Evolutionary conservation across 2,888 invertebrate species (phyloP).

Genomic region (Venustoraphidia nigricollis): DNA sequence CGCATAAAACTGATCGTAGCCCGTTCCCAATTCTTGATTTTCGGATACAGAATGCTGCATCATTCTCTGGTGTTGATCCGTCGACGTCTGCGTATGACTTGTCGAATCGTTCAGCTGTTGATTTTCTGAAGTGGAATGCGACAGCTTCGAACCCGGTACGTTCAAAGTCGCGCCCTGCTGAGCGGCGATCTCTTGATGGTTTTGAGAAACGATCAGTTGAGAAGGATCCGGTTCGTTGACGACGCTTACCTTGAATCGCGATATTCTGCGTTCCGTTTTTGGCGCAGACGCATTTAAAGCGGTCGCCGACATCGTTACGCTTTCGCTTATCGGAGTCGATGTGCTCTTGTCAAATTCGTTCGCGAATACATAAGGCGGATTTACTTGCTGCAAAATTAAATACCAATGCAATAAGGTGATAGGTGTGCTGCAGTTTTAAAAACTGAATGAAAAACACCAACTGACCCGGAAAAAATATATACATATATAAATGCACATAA

Average conservation of each 20-base stretch:
- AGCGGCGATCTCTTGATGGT: conserved; percentile 7
- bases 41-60: background rate
- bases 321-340: conserved; percentile 18
- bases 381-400: no score
- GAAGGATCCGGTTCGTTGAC: conserved; percentile 29
- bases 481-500: no score
- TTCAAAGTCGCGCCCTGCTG: background rate
- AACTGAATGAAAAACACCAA: no score
- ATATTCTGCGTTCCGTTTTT: conserved; percentile 24
- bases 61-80: conserved; percentile 4
- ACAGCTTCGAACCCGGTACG: conserved; percentile 5
- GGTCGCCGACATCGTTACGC: background rate
- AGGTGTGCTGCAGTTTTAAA: no score
- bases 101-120: conserved; percentile 1
- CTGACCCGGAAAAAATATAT: no score
- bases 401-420: no score
- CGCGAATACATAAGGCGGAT: no score
- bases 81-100: conserved; percentile 5
- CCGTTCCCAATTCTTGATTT: no score
- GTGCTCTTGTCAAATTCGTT: conserved; percentile 8
- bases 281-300: background rate
- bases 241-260: conserved; percentile 35
- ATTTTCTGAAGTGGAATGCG: background rate
- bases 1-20: no score
- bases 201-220: conserved; percentile 17